Base-by-base conservation (phyloP, 2,797 vertebrate species). In the Paramormyrops hopkinsi region DNA sequence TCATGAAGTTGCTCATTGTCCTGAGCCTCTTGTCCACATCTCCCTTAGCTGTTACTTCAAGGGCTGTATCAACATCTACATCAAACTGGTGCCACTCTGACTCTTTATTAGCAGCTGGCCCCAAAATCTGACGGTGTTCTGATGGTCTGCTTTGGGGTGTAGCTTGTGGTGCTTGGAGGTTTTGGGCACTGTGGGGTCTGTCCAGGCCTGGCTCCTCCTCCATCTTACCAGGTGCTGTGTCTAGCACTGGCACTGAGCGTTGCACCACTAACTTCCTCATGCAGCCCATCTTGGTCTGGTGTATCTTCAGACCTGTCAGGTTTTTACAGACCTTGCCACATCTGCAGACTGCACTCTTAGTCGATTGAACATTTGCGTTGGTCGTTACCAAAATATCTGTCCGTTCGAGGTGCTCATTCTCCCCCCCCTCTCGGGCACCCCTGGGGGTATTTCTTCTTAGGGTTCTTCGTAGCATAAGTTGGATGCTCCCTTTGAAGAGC, bases 301-400 rank as follows among this genome's bases (percentile, higher is more conserved):
- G 89, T 50, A 90, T 90, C 51, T 53, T 90, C 37, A 91, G 88
- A 22, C 90, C 90, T 4, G 2, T 50, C 19, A 1, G 56, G 19
- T 91, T 90, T 37, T 91, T 90, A 44, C 88, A 90, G 33, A 73
- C 84, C 84, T 90, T 88, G 73, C 89, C 89, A 44, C 89, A 90
- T 17, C 22, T 65, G 44, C 90, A 90, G 25, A 69, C n/a, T 79
- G 56, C 25, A 84, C 82, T 90, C 44, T 0, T 88, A n/a, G 29
- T 86, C 46, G 0, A 4, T 54, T n/a, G 2, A 22, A n/a, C 0
- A 3, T 86, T 51, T 8, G 1, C 2, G 0, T 22, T 0, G 19
- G 48, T 86, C 48, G 1, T 51, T 53, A 22, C 9, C 48, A 25
- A 51, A 11, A 25, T 46, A 3, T 59, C 11, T 0, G 5, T 87